Conservation (phyloP, 2,888 invertebrate species). For the Mactromeris polynyma region DNA sequence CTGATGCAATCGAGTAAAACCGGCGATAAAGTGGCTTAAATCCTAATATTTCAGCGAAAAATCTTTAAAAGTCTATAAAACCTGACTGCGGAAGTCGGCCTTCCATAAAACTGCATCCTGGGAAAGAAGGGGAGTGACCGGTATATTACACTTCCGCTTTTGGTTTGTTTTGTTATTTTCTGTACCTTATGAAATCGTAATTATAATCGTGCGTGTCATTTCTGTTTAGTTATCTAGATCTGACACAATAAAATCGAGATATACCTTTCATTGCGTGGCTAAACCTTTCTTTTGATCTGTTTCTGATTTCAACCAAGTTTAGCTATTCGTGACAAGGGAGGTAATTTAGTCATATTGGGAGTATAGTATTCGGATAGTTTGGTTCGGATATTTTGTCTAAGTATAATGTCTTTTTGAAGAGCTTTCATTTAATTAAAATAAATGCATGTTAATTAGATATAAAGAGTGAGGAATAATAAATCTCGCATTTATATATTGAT, state of each 20-base stretch:
- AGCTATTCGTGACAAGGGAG: background rate
- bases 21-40: background rate
- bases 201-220: background rate
- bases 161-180: slow-evolving; percentile 10
- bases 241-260: background rate
- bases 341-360: background rate
- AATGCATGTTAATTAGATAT: too few relatives aligned
- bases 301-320: background rate
- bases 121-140: slow-evolving; percentile 47
- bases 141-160: slow-evolving; percentile 43
- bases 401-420: background rate
- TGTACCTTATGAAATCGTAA: background rate
- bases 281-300: background rate
- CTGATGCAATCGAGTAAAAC: background rate
- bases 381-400: background rate
- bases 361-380: background rate
- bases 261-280: background rate
- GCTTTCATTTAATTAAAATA: too few relatives aligned
- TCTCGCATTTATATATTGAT: too few relatives aligned
- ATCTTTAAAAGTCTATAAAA: slow-evolving; percentile 6
- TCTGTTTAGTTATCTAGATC: background rate
- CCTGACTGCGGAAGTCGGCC: slow-evolving; percentile 41
- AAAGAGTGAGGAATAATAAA: too few relatives aligned
- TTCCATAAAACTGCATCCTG: slow-evolving; percentile 27
- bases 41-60: background rate